Evolutionary conservation across 1,140 invertebrate genomes (phyloP), one percentile per base, ranked within the genome.

Genomic region (Drosophila pandora): DNA sequence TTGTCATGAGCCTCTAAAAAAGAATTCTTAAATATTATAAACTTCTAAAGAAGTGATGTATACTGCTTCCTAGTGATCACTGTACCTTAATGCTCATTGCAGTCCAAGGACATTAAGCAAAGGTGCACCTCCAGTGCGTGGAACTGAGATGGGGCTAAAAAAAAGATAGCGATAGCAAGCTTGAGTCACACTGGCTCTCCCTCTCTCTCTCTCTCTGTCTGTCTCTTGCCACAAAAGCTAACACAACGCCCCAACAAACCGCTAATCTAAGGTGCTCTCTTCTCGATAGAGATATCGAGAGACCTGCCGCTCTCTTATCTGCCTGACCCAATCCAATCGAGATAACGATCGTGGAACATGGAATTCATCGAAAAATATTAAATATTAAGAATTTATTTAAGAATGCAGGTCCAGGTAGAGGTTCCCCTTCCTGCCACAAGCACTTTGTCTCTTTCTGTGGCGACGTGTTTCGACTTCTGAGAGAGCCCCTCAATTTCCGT

Each of bases 401-500:
- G 32, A 10, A 54, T 64, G 39, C 61, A 68, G 65, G 48, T 37
- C 47, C 39, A 37, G 34, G 48, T 37, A 34, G 30, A 37, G 34
- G 10, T 45, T 10, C 17, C 5, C 13, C 25, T 21, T 12, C 28
- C 25, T 28, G 25, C 25, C 25, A 37, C 34, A 37, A 34, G 8
- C 34, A 10, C 32, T 57, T 34, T 22, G 1, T 22, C 7, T 22
- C 8, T 12, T 21, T 30, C 25, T 30, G 32, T 49, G 23, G n/a
- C 9, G 25, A 87, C 83, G 78, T 85, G 82, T 57, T 75, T 75
- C 61, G 74, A 71, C 67, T 88, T 49, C 60, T 60, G 61, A 67
- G 55, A 75, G 69, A 13, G 53, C 55, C 60, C 55, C 60, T 25
- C 70, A 88, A 88, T 87, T 87, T 87, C 82, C 82, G 82, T 87